Percentiles rank a stretch among this genome's conserved stretches.
Conservation (phyloP, 2,888 invertebrate species). For the Ichneumoninae sp. region DNA sequence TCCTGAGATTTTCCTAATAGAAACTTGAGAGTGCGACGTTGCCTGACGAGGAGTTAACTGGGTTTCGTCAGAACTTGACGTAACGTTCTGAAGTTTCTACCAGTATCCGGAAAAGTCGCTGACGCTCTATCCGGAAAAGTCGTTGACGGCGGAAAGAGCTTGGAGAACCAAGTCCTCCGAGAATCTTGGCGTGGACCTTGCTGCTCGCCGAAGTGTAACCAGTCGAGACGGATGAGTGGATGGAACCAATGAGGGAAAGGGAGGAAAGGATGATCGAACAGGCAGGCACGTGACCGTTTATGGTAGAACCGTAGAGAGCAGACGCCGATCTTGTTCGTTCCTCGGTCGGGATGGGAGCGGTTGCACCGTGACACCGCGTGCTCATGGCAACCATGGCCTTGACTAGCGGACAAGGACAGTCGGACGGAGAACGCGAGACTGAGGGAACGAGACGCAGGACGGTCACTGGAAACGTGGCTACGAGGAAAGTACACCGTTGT, state of each 20-base stretch:
- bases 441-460: constrained; percentile 38
- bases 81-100: no score
- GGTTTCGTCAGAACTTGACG: no score
- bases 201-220: not conserved
- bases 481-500: constrained; percentile 5
- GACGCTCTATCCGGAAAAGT: no score
- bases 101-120: no score
- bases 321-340: constrained; percentile 49
- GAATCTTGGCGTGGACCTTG: no score
- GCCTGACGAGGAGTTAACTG: no score
- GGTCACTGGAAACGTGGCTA: constrained; percentile 38
- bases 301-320: constrained; percentile 69
- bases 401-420: constrained; percentile 75
- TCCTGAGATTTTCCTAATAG: no score
- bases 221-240: constrained; percentile 8
- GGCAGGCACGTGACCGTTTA: constrained; percentile 77
- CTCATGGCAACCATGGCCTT: constrained; percentile 78
- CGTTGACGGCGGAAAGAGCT: no score
- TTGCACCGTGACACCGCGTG: constrained; percentile 45
- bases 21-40: no score
- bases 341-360: constrained; percentile 41
- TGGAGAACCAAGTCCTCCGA: no score
- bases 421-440: constrained; percentile 54
- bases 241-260: constrained; percentile 28
- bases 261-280: constrained; percentile 30